A percentile compares a stretch with the other conserved stretches of the same genome.
Conservation (phyloP, 2,888 invertebrate genomes). For the Machimus atricapillus region DNA sequence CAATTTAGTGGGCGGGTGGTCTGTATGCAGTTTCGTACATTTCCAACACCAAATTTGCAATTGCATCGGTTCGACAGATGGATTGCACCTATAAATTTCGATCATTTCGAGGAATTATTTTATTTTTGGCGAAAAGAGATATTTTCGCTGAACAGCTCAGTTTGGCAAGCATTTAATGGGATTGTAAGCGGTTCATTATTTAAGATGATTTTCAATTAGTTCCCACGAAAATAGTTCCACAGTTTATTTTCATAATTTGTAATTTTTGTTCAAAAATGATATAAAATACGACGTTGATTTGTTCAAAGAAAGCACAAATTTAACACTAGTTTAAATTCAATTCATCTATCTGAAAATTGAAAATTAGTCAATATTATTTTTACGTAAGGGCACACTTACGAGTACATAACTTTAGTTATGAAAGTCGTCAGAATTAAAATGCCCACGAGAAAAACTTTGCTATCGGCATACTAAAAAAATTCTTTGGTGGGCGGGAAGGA, state of each 20-base stretch:
- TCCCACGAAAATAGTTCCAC: neutral
- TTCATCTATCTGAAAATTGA: too few relatives aligned
- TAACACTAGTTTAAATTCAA: too few relatives aligned
- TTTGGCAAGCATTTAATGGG: neutral
- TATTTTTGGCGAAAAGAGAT: neutral
- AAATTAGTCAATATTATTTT: too few relatives aligned
- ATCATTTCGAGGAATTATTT: neutral
- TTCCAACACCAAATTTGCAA: neutral
- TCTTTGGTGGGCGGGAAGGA: neutral
- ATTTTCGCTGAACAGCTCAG: neutral
- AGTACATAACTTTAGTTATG: too few relatives aligned
- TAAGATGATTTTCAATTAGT: neutral
- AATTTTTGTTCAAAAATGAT: neutral
- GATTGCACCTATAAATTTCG: neutral
- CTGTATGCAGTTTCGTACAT: neutral
- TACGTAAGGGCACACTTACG: too few relatives aligned
- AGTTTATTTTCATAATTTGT: neutral
- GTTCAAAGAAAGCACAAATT: too few relatives aligned
- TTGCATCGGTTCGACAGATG: neutral
- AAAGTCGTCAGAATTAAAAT: too few relatives aligned
- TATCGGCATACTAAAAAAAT: neutral
- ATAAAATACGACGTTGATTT: too few relatives aligned
- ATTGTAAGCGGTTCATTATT: neutral
- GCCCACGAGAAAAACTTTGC: too few relatives aligned
- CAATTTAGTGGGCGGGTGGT: neutral